A percentile compares a stretch with the other conserved stretches of the same genome.
phyloP scores from a whole-genome alignment of 1,140 invertebrate genomes.

The Drosophila sulfurigaster region DNA sequence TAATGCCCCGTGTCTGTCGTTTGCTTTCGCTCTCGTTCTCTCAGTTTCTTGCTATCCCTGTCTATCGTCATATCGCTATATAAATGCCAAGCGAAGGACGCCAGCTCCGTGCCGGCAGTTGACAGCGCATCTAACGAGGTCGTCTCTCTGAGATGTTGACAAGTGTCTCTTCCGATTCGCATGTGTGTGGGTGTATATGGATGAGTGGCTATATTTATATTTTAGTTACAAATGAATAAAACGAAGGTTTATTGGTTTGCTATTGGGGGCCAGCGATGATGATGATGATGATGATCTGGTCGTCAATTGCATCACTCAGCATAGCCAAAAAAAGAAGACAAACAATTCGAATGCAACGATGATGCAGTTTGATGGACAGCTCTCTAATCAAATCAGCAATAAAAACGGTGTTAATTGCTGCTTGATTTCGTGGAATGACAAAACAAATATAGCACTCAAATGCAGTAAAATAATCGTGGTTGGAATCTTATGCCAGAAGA shows the following conservation, averaged over 20 bases:
- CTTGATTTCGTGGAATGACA: neutral
- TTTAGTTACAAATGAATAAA: slow-evolving; percentile 52
- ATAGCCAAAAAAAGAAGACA: slow-evolving; percentile 5
- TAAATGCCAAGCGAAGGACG: slow-evolving; percentile 56
- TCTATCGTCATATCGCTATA: slow-evolving; percentile 29
- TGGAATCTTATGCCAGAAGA: neutral
- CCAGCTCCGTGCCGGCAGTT: slow-evolving; percentile 39
- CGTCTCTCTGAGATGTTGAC: slow-evolving; percentile 50
- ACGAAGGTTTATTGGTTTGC: slow-evolving; percentile 62
- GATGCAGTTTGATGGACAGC: slow-evolving; percentile 12
- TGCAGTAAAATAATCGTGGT: neutral
- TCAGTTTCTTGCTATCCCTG: neutral
- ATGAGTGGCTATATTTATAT: slow-evolving; percentile 45
- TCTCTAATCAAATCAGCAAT: slow-evolving; percentile 14
- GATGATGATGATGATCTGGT: slow-evolving; percentile 42
- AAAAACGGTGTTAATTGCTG: slow-evolving; percentile 1
- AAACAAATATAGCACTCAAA: slow-evolving; percentile 25
- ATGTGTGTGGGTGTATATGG: slow-evolving; percentile 13
- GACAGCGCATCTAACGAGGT: slow-evolving; percentile 59
- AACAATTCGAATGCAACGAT: slow-evolving; percentile 15
- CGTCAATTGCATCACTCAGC: slow-evolving; percentile 11
- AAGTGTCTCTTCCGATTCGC: slow-evolving; percentile 39
- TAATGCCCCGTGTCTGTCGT: slow-evolving; percentile 52
- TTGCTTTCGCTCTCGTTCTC: neutral
- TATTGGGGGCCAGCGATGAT: slow-evolving; percentile 34